Base-by-base conservation (phyloP, 2,113 vertebrate species). In the Syrrhaptes paradoxus region DNA sequence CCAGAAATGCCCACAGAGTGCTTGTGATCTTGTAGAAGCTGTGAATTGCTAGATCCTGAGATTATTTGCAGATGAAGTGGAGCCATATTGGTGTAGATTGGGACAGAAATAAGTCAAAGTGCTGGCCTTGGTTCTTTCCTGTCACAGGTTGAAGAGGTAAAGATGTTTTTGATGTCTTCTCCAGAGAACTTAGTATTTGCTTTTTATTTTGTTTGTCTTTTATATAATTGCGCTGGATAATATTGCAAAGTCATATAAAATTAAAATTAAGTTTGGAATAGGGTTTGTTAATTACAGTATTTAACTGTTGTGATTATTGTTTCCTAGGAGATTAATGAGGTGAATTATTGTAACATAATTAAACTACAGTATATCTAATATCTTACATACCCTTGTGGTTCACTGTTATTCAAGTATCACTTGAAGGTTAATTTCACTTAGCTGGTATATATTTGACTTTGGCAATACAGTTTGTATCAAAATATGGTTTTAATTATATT, bases 261-360 rank as follows among this genome's bases (percentile, higher is more conserved):
- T 98, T 85, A 97, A 97, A 98, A 97, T 97, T 90, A 96, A 95
- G 90, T 97, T 98, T 94, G 92, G 96, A 98, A 97, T 95, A 90
- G 88, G 85, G 94, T 97, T 97, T 98, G 96, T 98, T 98, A 98
- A 98, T 98, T 97, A 96, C 92, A 92, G 95, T 97, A 92, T 98
- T 98, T 98, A 97, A 96, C 95, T 97, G 96, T 98, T 98, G 97
- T 97, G 90, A 45, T 97, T 98, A 97, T 98, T 98, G 97, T 98
- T 98, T 98, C 98, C 97, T 98, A 95, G 97, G 97, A 98, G 97
- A 98, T 98, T 98, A 98, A 98, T 98, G 98, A 98, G 97, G 97
- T 98, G 97, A 98, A 98, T 97, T 98, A 97, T 98, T 98, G 97
- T 97, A 97, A 97, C 96, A 94, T 97, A 97, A 98, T 98, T 98